These are phyloP conservation scores for Phyllotreta striolata DNA, from an alignment of 2,888 invertebrate genomes.

Conservation along the genomic window DNA sequence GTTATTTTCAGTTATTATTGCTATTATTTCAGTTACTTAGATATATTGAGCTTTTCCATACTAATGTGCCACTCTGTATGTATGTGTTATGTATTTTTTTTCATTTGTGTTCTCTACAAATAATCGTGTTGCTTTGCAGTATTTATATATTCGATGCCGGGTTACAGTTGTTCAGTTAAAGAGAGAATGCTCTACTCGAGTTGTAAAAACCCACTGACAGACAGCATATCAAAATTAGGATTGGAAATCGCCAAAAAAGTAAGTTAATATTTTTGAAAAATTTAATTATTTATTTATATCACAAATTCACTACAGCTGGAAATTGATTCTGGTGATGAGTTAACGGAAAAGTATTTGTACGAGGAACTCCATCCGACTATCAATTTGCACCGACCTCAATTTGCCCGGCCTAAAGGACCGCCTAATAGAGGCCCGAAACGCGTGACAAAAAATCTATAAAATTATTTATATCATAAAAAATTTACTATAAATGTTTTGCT, in stretches of 20 bases:
- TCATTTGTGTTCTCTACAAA: too few species aligned
- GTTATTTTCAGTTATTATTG: too few species aligned
- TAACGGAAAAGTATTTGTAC: constrained; percentile 88
- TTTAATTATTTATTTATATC: neutral
- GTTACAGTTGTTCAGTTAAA: constrained; percentile 93
- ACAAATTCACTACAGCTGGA: constrained; percentile 72
- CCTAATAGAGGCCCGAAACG: constrained; percentile 91
- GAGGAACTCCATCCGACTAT: constrained; percentile 95
- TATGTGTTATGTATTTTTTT: too few species aligned
- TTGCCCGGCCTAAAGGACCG: constrained; percentile 97
- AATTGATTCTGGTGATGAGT: constrained; percentile 87
- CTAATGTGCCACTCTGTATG: too few species aligned
- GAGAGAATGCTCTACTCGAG: constrained; percentile 99
- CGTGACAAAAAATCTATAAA: constrained; percentile 74
- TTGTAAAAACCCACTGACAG: constrained; percentile 91
- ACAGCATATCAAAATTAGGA: constrained; percentile 80
- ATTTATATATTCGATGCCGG: constrained; percentile 99
- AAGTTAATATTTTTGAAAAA: constrained; percentile 50
- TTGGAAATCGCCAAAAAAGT: constrained; percentile 89
- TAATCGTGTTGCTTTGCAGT: constrained; percentile 69
- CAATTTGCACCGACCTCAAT: constrained; percentile 86
- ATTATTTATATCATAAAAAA: neutral
- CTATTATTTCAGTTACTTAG: too few species aligned
- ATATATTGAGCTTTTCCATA: too few species aligned
- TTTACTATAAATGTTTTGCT: too few species aligned